phyloP scores from a whole-genome alignment of 2,113 vertebrate genomes.

The Bubo scandiacus region DNA sequence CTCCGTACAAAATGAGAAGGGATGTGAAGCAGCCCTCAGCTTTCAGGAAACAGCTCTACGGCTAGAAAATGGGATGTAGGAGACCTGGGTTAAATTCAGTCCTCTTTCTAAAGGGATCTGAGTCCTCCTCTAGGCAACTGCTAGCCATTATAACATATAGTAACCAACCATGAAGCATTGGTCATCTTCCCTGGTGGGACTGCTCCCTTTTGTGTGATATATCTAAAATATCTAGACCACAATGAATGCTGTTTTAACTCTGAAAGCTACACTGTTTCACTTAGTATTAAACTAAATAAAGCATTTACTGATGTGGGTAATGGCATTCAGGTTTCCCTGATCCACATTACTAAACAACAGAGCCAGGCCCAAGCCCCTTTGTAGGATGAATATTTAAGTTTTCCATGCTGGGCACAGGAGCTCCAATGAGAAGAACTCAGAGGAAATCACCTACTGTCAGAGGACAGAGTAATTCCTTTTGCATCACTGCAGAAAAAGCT shows the following conservation, averaged over 20 bases:
- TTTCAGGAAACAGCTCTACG: not conserved
- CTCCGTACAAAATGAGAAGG: accelerated
- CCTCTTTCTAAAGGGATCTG: not conserved
- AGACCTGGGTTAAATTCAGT: not conserved
- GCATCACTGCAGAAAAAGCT: not conserved
- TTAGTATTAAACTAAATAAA: not conserved
- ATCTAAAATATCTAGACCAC: not conserved
- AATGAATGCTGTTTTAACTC: not conserved
- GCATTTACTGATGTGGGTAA: not conserved
- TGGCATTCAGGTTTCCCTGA: not conserved
- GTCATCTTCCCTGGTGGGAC: not conserved
- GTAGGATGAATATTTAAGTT: not conserved
- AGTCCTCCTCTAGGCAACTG: not conserved
- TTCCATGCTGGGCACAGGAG: not conserved
- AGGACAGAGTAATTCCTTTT: not conserved
- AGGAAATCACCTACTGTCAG: not conserved
- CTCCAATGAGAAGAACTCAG: not conserved
- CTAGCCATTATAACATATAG: not conserved
- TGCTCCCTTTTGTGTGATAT: not conserved
- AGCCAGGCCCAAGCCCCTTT: not conserved
- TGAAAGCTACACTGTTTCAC: not conserved
- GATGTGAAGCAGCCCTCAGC: accelerated
- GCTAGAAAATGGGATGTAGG: not conserved
- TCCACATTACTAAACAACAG: not conserved
- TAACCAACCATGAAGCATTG: accelerated